These are phyloP conservation scores for Clarias platycephalus DNA, from an alignment of 2,797 vertebrate genomes.

Conservation along the genomic window DNA sequence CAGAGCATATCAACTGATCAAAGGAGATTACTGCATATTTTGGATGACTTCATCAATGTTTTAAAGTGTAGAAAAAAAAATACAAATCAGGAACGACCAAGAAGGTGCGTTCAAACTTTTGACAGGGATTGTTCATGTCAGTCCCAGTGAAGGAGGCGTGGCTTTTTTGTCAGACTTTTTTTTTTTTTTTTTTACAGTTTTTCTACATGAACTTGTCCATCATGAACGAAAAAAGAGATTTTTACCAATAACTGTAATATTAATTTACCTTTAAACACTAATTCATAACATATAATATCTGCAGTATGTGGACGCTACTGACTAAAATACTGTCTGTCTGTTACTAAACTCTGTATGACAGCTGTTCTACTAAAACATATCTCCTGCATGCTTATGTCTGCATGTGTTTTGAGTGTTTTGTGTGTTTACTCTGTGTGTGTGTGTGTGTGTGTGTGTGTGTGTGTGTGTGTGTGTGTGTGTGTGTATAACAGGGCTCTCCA, in stretches of 20 bases:
- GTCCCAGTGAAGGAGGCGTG: neutral
- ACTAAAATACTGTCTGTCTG: neutral
- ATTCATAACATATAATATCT: neutral
- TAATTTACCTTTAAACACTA: neutral
- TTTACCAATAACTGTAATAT: neutral
- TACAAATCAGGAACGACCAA: too few relatives aligned
- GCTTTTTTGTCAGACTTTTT: too few relatives aligned
- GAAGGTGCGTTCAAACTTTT: too few relatives aligned
- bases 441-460: slow-evolving; percentile 17
- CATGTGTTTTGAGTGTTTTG: slow-evolving; percentile 56
- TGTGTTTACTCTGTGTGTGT: slow-evolving; percentile 14
- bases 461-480: slow-evolving; percentile 45
- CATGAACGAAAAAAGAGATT: neutral
- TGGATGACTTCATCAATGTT: too few relatives aligned
- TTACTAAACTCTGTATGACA: neutral
- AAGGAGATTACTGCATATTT: too few relatives aligned
- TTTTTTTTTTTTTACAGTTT: neutral
- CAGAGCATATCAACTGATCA: too few relatives aligned
- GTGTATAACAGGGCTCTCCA: slow-evolving; percentile 98
- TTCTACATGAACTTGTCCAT: neutral
- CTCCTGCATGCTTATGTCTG: slow-evolving; percentile 26
- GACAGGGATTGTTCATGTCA: neutral
- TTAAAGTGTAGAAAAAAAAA: too few relatives aligned
- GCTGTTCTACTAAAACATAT: slow-evolving; percentile 24
- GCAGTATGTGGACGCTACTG: neutral